These are phyloP conservation scores for Fistularia commersonii DNA, from an alignment of 2,797 vertebrate species.

Conservation along the genomic window DNA sequence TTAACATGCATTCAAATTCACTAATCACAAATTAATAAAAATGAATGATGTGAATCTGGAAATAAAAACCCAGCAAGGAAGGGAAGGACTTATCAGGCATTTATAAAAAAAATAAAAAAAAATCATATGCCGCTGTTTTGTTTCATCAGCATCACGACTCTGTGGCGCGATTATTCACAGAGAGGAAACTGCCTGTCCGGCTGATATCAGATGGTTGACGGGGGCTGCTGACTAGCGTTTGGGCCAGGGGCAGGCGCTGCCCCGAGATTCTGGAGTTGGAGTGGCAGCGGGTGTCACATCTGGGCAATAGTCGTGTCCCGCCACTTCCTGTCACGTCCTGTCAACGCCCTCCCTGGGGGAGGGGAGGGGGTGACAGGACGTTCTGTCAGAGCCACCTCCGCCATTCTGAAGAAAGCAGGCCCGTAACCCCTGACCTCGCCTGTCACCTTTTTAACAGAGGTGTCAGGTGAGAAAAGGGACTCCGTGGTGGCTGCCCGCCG, in stretches of 20 bases:
- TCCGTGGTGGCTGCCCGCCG: neutral
- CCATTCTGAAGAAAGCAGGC: neutral
- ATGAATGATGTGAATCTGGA: too few species aligned
- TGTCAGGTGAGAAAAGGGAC: conserved; percentile 24
- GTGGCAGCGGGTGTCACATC: conserved; percentile 44
- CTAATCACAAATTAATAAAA: too few species aligned
- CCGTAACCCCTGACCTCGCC: conserved; percentile 33
- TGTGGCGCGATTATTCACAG: too few species aligned
- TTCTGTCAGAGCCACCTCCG: conserved; percentile 22
- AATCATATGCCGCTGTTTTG: too few species aligned
- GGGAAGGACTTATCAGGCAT: too few species aligned
- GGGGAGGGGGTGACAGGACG: conserved; percentile 20
- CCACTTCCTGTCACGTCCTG: conserved; percentile 50
- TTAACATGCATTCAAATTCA: too few species aligned
- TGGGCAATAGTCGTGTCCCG: conserved; percentile 38
- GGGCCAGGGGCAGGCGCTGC: conserved; percentile 22
- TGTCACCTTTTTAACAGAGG: conserved; percentile 39
- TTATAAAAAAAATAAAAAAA: too few species aligned
- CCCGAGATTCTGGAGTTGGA: conserved; percentile 41
- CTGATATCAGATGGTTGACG: too few species aligned
- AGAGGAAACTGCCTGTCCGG: too few species aligned
- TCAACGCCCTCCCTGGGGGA: conserved; percentile 9
- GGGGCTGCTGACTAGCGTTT: conserved; percentile 1
- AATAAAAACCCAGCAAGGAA: too few species aligned
- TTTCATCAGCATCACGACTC: too few species aligned